Base-by-base conservation (phyloP, 2,888 invertebrate genomes). In the Chrysopilus asiliformis region DNA sequence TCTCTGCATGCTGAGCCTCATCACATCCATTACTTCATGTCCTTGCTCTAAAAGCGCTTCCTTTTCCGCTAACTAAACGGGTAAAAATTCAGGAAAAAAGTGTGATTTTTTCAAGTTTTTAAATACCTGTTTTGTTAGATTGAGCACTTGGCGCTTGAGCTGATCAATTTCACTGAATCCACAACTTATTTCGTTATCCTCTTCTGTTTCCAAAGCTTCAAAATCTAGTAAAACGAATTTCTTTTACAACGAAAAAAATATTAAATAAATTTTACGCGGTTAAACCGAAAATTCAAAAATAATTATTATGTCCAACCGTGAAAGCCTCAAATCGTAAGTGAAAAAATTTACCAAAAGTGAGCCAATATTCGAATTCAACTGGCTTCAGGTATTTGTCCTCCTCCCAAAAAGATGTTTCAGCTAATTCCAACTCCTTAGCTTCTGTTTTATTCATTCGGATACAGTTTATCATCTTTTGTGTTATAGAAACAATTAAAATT, bases 321-420 rank as follows among this genome's bases (percentile, higher is more conserved):
- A n/a, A n/a, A n/a, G n/a, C n/a, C n/a, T n/a, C n/a, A n/a, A n/a
- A n/a, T n/a, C n/a, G n/a, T n/a, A n/a, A n/a, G n/a, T n/a, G n/a
- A n/a, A n/a, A n/a, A n/a, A n/a, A n/a, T n/a, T 47, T 72, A 74
- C 85, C 89, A 56, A 76, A 81, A 74, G 79, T 84, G 27, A 90
- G 60, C 81, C 87, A 82, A 8, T 80, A 72, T 55, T 90, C 90
- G 53, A 79, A 60, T 42, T 74, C 72, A 4, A 74, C 70, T 1
- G 90, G 85, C 53, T 76, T 79, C 39, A 90, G 66, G 56, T 82
- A 89, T 46, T 72, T 72, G 37, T 87, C 85, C 49, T 75, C 74
- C 9, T 73, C 69, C 87, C 87, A 90, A 4, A 72, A 55, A 2
- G 41, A 26, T 13, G 63, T 57, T 30, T 65, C 60, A 12, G 71